Conservation (phyloP, 2,113 vertebrate species). For the Haemorhous mexicanus region DNA sequence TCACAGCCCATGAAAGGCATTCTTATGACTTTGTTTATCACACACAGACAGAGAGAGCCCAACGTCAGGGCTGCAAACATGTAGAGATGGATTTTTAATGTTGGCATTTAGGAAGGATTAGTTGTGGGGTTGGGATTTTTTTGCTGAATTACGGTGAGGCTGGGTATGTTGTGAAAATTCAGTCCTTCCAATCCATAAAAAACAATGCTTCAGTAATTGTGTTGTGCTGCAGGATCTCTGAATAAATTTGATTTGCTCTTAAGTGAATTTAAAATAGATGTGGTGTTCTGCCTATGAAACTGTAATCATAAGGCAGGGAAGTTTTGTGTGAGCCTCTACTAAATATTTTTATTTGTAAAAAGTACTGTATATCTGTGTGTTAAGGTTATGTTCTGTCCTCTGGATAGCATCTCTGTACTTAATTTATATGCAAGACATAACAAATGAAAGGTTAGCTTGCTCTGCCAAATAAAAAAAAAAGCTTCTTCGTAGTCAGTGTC, state of each 20-base stretch:
- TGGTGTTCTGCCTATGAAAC: neutral
- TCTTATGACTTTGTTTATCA: neutral
- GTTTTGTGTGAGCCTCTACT: neutral
- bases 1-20: neutral
- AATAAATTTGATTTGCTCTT: conserved; percentile 24
- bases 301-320: neutral
- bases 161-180: neutral
- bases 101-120: neutral
- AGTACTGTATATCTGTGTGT: neutral
- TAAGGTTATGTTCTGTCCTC: neutral
- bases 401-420: conserved; percentile 21
- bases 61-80: neutral
- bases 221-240: neutral
- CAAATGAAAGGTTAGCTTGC: neutral
- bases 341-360: conserved; percentile 10
- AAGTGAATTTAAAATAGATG: conserved; percentile 16
- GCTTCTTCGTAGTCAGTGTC: neutral
- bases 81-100: neutral
- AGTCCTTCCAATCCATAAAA: neutral
- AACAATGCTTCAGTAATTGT: neutral
- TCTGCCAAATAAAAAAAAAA: neutral
- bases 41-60: neutral
- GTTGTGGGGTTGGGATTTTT: neutral
- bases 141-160: neutral
- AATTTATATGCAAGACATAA: conserved; percentile 25